Evolutionary conservation across 2,113 vertebrate species (phyloP), one percentile per base, ranked within the genome.

Genomic region (Sapajus apella): DNA sequence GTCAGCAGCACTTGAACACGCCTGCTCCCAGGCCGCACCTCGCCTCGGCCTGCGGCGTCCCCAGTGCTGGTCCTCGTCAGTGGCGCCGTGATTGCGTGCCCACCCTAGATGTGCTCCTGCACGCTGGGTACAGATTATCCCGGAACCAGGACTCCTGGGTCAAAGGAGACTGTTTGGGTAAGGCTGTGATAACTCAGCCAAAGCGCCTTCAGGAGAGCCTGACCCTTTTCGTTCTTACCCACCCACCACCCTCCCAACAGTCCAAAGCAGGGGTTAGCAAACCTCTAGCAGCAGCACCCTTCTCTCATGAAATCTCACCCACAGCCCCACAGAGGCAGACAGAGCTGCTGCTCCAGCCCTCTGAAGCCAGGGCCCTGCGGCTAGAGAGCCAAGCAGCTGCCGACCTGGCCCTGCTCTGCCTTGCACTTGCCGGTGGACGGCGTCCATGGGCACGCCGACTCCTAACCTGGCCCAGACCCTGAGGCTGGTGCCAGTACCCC

Each of bases 151-250:
- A 25, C 0, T 45, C 55, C 30, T 23, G 4, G 45, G n/a, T 21
- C 79, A 73, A 30, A 45, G 7, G 3, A 37, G 8, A n/a, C 6
- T 37, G 21, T 4, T 12, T 2, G 1, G 9, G 10, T 0, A 20
- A 37, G 40, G 40, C n/a, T 37, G 58, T 16, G 52, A 47, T 21
- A 2, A 1, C 6, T 12, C 1, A 17, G 25, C 43, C 43, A 4
- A 45, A 12, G 16, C 0, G 8, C 45, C 47, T 88, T 7, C 27
- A 2, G 47, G 25, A 91, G 27, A 82, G 11, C 32, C 14, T 14
- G 20, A 4, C 47, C 47, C 35, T 86, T 61, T 37, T 50, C 50
- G 32, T 37, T 17, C 21, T n/a, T 20, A 77, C 45, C 21, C 9
- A 47, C 11, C 32, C 76, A 45, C 8, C 17, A 1, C 20, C 12